Evolutionary conservation across 2,797 vertebrate genomes (phyloP).

Genomic region (Spea hammondii): DNA sequence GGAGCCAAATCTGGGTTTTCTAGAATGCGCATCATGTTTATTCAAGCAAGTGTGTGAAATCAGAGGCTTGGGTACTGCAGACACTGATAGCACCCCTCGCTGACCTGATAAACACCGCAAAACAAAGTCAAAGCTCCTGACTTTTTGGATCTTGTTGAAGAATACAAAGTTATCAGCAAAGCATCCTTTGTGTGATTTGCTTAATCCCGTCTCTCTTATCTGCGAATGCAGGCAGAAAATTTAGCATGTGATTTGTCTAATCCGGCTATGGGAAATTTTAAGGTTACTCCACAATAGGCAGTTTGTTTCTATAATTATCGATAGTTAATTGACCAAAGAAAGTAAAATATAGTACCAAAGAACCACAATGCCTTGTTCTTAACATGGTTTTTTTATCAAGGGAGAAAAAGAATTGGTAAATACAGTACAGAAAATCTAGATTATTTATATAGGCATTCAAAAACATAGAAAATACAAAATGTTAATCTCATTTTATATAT

Average conservation of each 20-base stretch:
- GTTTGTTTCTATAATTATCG: neutral
- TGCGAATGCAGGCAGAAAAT: conserved; percentile 14
- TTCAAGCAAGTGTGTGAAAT: conserved; percentile 19
- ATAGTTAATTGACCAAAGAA: neutral
- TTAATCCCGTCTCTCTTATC: conserved; percentile 24
- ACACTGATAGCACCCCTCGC: neutral
- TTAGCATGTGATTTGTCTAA: conserved; percentile 19
- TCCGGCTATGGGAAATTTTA: conserved; percentile 16
- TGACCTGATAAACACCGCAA: conserved; percentile 10
- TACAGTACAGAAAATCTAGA: too few species aligned
- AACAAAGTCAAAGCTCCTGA: neutral
- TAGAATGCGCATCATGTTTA: neutral
- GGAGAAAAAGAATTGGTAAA: too few species aligned
- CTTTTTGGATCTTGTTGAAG: conserved; percentile 12
- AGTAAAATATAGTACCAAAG: conserved; percentile 2
- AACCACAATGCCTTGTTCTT: neutral
- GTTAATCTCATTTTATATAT: too few species aligned
- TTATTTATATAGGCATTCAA: too few species aligned
- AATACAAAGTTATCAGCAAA: conserved; percentile 25
- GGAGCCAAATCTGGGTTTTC: neutral
- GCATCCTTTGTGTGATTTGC: conserved; percentile 14
- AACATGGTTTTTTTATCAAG: too few species aligned
- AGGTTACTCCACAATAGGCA: neutral
- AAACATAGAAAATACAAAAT: too few species aligned
- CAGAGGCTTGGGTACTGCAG: neutral